Conservation (phyloP, 2,888 invertebrate genomes). For the Phyllotreta striolata region DNA sequence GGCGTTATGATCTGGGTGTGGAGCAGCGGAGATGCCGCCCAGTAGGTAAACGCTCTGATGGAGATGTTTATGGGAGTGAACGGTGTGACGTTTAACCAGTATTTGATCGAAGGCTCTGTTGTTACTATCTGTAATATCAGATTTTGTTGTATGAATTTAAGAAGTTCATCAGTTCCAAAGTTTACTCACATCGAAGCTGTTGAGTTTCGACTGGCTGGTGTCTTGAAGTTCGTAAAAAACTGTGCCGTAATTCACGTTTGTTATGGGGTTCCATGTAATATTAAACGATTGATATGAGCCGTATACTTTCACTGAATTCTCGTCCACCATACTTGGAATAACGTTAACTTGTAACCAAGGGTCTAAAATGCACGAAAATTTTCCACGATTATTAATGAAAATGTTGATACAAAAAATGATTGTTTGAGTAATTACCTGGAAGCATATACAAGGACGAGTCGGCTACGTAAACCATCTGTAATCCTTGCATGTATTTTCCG, state of each 20-base stretch:
- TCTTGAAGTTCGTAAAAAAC: conserved; percentile 85
- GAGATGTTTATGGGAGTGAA: conserved; percentile 77
- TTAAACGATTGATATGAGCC: conserved; percentile 85
- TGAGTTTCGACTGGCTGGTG: conserved; percentile 65
- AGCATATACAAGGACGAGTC: conserved; percentile 67
- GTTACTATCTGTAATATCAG: conserved; percentile 58
- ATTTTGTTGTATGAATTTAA: not conserved
- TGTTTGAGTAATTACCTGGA: conserved; percentile 42
- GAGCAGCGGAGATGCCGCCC: conserved; percentile 77
- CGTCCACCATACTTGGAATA: conserved; percentile 76
- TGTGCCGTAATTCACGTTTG: conserved; percentile 78
- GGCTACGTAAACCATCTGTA: conserved; percentile 75
- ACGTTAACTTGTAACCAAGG: conserved; percentile 66
- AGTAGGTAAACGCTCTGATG: conserved; percentile 83
- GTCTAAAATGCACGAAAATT: conserved; percentile 20
- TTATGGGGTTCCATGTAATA: conserved; percentile 81
- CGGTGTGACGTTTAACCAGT: conserved; percentile 67
- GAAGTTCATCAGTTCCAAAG: not conserved
- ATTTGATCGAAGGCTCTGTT: conserved; percentile 64
- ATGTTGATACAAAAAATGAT: not conserved
- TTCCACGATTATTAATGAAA: not conserved
- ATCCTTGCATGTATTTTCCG: conserved; percentile 70
- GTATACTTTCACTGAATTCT: conserved; percentile 71
- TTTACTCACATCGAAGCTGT: conserved; percentile 64
- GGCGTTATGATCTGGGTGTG: conserved; percentile 74